Percentiles rank a stretch among this genome's conserved stretches.
These are phyloP conservation scores for Philaethria dido DNA, from an alignment of 2,888 invertebrate species.

Conservation along the genomic window DNA sequence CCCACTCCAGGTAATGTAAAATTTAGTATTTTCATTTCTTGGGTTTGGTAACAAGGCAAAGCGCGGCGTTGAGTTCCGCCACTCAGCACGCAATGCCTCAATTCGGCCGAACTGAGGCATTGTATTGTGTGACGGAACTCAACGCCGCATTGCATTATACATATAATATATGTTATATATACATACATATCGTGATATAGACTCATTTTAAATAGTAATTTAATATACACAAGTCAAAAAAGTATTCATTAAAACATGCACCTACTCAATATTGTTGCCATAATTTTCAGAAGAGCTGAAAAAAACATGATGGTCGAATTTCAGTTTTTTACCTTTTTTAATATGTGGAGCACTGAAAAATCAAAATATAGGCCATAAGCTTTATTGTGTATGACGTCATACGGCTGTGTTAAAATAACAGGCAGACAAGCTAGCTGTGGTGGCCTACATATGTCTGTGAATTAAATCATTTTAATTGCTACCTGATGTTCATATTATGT, in stretches of 20 bases:
- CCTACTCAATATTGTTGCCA: background rate
- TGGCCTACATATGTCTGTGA: slow-evolving; percentile 19
- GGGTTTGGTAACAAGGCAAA: no score
- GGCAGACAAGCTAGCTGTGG: slow-evolving; percentile 12
- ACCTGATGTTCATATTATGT: slow-evolving; percentile 5
- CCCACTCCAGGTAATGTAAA: no score
- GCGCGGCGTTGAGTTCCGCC: no score
- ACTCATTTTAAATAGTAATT: no score
- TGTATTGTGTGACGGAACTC: no score
- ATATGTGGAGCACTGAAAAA: slow-evolving; percentile 3
- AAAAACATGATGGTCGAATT: background rate
- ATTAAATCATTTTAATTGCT: slow-evolving; percentile 22
- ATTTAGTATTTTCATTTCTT: no score
- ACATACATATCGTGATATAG: no score
- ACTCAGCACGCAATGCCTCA: no score
- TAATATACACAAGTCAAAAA: no score
- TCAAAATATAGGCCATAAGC: slow-evolving; percentile 17
- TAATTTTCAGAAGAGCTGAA: background rate
- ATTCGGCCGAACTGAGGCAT: no score
- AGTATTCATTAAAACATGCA: slow-evolving; percentile 10
- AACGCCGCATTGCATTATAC: no score
- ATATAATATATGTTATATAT: no score
- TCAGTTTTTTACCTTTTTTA: background rate
- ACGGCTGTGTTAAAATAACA: slow-evolving; percentile 21
- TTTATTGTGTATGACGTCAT: slow-evolving; percentile 21